Conservation (phyloP, 2,888 invertebrate species). For the Ganaspis brasiliensis region DNA sequence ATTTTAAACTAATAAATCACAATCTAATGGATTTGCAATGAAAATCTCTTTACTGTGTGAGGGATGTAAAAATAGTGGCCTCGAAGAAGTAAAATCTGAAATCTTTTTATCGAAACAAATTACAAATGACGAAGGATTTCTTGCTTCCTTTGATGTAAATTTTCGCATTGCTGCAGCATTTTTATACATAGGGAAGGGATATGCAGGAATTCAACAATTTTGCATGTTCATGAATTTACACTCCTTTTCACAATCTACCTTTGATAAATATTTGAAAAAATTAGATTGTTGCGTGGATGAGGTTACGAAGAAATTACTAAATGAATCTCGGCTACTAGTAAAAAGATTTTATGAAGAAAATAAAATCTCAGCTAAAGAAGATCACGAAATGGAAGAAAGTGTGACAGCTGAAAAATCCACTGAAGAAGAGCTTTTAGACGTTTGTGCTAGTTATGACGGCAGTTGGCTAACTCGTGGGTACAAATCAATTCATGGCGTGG, state of each 20-base stretch:
- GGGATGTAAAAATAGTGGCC: neutral
- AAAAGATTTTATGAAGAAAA: neutral
- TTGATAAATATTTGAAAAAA: conserved; percentile 11
- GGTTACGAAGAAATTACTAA: neutral
- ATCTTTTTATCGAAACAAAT: conserved; percentile 1
- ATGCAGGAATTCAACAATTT: neutral
- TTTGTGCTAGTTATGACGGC: neutral
- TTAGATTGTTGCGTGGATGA: neutral
- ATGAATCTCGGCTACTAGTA: neutral
- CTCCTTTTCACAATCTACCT: conserved; percentile 8
- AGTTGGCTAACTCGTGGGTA: neutral
- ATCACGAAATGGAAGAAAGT: neutral
- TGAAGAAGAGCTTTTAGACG: neutral
- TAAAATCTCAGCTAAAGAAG: no score
- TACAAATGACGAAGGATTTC: no score
- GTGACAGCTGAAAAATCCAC: neutral
- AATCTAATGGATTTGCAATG: conserved; percentile 11
- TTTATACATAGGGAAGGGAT: no score
- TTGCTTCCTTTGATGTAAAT: no score
- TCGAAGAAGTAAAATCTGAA: conserved; percentile 13
- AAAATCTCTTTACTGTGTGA: neutral
- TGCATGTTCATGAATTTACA: conserved; percentile 4
- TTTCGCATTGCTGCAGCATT: no score
- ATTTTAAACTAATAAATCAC: neutral
- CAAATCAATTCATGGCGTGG: neutral